Base-by-base conservation (phyloP, 2,888 invertebrate species). In the Ectemnius continuus region DNA sequence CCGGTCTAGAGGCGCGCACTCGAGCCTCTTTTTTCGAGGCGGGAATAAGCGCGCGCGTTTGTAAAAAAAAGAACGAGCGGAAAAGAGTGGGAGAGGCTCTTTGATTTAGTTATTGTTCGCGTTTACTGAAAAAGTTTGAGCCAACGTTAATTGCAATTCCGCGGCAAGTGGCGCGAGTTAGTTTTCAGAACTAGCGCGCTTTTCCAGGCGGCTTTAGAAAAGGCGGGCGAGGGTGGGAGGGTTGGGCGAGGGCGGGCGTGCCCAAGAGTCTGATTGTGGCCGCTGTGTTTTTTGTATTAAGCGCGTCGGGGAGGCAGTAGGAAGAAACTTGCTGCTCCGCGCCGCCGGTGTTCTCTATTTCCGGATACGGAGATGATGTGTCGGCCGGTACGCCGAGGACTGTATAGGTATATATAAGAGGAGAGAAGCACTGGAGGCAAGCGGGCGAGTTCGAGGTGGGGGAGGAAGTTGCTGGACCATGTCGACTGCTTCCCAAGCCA, bases 391-490 rank as follows among this genome's bases (percentile, higher is more conserved):
- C 36, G 36, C 36, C 36, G 36, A 36, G 36, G 36, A 36, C 36
- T 36, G 82, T 72, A 64, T 46, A 66, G 61, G 58, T 66, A 61
- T 52, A 63, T 76, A 67, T 66, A 71, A 65, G 75, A 70, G 69
- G 57, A 65, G 70, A 72, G 62, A 48, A 68, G 36, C 58, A 75
- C 61, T 20, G 78, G 67, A 69, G 26, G 66, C 14, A 64, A 48
- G 23, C 60, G 61, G 65, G 47, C 26, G 65, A 61, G 73, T 52
- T 56, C 61, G 82, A 69, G 64, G 78, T 62, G 76, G 78, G 78
- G 72, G 83, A 79, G 76, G 79, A 84, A 85, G 86, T 86, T 80
- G 81, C 81, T 82, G 86, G 86, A 86, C 82, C 86, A 83, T 86
- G 82, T 86, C 85, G 81, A 83, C 81, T 82, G 82, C 74, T 80